A percentile compares a stretch with the other conserved stretches of the same genome.
Conservation (phyloP, 2,113 vertebrate genomes). For the Bothrops jararaca region DNA sequence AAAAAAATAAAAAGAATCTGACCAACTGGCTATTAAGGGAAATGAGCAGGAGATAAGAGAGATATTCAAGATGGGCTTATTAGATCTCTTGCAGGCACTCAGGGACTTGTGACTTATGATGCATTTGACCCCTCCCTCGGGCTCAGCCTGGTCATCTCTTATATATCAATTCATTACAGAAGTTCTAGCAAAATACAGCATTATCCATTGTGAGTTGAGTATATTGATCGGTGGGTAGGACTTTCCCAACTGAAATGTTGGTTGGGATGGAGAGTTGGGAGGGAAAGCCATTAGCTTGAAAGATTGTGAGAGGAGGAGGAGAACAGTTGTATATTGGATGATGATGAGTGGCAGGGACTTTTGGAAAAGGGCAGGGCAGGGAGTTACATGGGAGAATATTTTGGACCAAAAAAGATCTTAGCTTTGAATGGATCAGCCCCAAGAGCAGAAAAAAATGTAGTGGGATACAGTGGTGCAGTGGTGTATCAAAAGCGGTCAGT, state of each 20-base stretch:
- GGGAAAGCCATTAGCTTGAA: background rate
- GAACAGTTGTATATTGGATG: background rate
- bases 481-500: background rate
- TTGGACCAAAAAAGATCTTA: background rate
- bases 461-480: background rate
- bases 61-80: background rate
- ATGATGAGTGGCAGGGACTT: background rate
- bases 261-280: background rate
- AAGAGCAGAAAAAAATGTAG: background rate
- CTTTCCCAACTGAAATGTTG: background rate
- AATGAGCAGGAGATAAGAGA: background rate
- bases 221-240: background rate
- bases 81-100: background rate
- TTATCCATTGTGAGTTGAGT: background rate
- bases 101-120: background rate
- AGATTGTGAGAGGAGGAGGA: background rate
- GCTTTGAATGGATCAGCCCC: background rate
- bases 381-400: background rate
- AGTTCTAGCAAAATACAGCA: background rate
- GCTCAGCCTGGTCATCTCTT: background rate
- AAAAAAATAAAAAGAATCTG: background rate
- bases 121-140: background rate
- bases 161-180: background rate
- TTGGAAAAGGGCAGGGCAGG: background rate
- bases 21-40: background rate